A percentile compares a stretch with the other conserved stretches of the same genome.
These are phyloP conservation scores for Danio aesculapii DNA, from an alignment of 2,797 vertebrate species.

Conservation along the genomic window DNA sequence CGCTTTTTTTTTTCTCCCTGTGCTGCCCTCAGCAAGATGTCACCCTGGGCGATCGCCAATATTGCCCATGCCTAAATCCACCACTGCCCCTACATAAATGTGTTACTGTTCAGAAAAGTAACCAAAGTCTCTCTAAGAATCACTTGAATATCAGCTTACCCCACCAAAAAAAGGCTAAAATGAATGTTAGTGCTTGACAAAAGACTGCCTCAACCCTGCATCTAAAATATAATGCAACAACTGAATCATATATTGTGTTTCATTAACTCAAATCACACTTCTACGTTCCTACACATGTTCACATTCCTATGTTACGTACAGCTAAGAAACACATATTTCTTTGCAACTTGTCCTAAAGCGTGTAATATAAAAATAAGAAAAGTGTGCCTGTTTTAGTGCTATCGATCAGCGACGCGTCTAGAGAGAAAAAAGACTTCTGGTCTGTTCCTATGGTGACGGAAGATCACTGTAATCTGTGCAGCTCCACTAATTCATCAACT, in stretches of 20 bases:
- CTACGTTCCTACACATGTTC: background rate
- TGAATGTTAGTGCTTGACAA: no score
- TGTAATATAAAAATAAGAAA: background rate
- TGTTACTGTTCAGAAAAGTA: no score
- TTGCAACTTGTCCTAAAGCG: background rate
- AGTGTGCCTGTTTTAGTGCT: background rate
- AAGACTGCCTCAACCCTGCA: background rate
- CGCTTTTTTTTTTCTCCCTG: no score
- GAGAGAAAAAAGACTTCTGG: background rate
- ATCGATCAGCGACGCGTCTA: background rate
- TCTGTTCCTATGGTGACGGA: constrained; percentile 19
- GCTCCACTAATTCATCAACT: constrained; percentile 3
- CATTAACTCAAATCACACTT: background rate
- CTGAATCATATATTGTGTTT: background rate
- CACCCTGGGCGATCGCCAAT: no score
- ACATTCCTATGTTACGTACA: background rate
- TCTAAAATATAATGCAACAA: background rate
- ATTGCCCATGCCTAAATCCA: no score
- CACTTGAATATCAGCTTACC: no score
- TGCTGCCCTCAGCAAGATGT: no score
- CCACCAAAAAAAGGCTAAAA: background rate
- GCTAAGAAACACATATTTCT: background rate
- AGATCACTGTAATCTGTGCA: background rate
- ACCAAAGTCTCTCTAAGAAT: no score
- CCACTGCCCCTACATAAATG: no score